Evolutionary conservation across 2,113 vertebrate genomes (phyloP).

Genomic region (Ia io): DNA sequence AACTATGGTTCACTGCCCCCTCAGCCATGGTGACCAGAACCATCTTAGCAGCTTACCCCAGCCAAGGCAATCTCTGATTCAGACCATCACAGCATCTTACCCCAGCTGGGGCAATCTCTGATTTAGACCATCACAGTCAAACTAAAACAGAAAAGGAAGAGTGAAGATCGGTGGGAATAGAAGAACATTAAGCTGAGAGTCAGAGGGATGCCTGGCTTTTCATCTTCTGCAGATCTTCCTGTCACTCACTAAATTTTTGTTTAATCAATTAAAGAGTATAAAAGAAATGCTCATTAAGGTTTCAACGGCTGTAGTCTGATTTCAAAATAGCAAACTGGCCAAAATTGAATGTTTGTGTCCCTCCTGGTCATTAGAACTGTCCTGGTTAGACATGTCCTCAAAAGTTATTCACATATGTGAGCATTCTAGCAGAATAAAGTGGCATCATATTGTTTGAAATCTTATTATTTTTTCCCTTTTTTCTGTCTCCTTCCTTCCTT

Average conservation of each 20-base stretch:
- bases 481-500: no score
- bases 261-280: neutral
- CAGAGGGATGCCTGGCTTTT: neutral
- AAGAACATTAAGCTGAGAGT: neutral
- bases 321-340: neutral
- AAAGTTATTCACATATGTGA: neutral
- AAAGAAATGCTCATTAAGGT: neutral
- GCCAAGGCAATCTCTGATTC: neutral
- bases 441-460: neutral
- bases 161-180: neutral
- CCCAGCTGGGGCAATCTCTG: neutral
- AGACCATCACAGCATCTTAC: neutral
- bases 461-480: neutral
- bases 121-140: neutral
- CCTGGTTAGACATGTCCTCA: neutral
- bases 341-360: neutral
- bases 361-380: neutral
- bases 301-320: neutral
- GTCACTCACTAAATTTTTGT: neutral
- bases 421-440: neutral
- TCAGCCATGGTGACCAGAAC: neutral
- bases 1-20: neutral
- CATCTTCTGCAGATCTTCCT: neutral
- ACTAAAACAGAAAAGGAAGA: neutral
- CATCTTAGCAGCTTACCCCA: neutral